Percentiles rank a stretch among this genome's conserved stretches.
Evolutionary conservation across 2,797 vertebrate species (phyloP).

Genomic region (Lepidocolaptes lacrymiger): DNA sequence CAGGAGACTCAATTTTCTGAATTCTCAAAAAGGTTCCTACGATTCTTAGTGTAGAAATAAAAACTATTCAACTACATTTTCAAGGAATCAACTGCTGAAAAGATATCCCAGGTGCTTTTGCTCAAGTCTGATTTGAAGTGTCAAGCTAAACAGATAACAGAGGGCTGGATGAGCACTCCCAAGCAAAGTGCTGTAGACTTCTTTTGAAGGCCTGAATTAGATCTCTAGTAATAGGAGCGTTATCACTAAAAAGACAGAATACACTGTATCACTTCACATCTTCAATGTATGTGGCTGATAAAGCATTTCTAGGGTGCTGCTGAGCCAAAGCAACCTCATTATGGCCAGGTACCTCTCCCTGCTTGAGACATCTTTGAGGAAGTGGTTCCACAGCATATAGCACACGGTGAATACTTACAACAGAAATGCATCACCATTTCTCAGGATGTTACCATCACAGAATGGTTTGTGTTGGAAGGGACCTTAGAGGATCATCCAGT

Average conservation of each 20-base stretch:
- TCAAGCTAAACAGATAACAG: neutral
- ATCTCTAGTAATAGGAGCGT: neutral
- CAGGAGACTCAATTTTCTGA: neutral
- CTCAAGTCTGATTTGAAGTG: neutral
- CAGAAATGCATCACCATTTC: neutral
- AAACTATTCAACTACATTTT: neutral
- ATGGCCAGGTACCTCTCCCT: neutral
- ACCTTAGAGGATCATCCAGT: neutral
- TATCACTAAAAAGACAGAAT: neutral
- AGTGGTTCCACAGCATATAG: fast-evolving
- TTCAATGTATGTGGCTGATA: fast-evolving
- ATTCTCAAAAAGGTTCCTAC: neutral
- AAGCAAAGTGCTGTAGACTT: neutral
- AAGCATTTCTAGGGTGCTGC: neutral
- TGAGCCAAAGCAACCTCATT: neutral
- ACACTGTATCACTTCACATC: fast-evolving
- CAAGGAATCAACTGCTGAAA: neutral
- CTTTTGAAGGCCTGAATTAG: neutral
- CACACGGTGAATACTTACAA: fast-evolving
- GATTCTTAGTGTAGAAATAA: neutral
- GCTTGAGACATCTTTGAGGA: neutral
- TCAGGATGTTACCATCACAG: neutral
- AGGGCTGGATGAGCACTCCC: neutral
- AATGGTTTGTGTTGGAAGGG: neutral
- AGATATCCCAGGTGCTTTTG: neutral